Base-by-base conservation (phyloP, 2,113 vertebrate species). In the Menidia beryllina region DNA sequence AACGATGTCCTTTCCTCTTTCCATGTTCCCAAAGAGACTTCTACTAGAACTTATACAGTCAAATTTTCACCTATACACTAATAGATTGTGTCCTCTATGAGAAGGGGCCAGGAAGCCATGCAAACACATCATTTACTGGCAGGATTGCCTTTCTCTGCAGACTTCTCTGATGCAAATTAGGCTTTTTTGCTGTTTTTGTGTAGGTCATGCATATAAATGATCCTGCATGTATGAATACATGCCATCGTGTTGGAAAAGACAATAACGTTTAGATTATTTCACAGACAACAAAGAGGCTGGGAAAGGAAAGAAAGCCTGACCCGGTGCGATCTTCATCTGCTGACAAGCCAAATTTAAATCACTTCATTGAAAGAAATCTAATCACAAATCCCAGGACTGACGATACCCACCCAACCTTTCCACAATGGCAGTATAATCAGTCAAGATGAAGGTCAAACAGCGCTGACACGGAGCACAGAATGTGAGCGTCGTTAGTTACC, bases 401-500 rank as follows among this genome's bases (percentile, higher is more conserved):
- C 51, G 48, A 62, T 23, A 43, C 62, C 50, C 66, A 53, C 75
- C 77, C 68, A 66, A 72, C 77, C 79, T 85, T 83, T 81, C 50
- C 58, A 23, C 56, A 51, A 64, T 66, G 19, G 69, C 60, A 27
- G 69, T 23, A 8, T 63, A 77, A 85, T 84, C 73, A 84, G 62
- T 90, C 81, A 72, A 56, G 34, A 72, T 67, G 74, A 85, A 87
- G 80, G 86, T 83, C 80, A 84, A 68, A 63, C 58, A 43, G 69
- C 77, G 57, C 59, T 25, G 70, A 78, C 80, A 71, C 3, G 10
- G 50, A 69, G 52, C 52, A 30, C 41, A 30, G 62, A 83, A 80
- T 60, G 83, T 69, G 78, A 82, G 62, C 61, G 63, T 79, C 67
- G 71, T 88, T 84, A 86, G 78, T 77, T 26, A 69, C 62, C 47